Percentiles rank a stretch among this genome's conserved stretches.
Conservation (phyloP, 2,888 invertebrate species). For the Empis stercorea region DNA sequence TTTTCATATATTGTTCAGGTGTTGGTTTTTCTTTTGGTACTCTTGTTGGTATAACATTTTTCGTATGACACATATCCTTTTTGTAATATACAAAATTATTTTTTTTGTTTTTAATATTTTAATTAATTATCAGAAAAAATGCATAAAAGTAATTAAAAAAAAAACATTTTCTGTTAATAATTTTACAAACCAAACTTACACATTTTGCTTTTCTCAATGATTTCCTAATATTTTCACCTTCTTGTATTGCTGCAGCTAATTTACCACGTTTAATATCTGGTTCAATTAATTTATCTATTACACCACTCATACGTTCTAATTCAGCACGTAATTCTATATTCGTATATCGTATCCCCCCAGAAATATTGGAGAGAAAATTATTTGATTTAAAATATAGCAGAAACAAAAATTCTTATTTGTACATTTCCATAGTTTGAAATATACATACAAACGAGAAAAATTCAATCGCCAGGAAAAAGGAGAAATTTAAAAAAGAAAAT, state of each 20-base stretch:
- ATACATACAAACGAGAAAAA: too few relatives aligned
- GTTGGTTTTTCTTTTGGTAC: conserved; percentile 10
- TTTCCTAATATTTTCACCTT: background rate
- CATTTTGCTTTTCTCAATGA: background rate
- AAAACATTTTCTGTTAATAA: too few relatives aligned
- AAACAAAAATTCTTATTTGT: too few relatives aligned
- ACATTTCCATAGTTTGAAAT: too few relatives aligned
- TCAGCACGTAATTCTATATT: conserved; percentile 19
- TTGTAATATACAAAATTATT: background rate
- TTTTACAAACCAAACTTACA: too few relatives aligned
- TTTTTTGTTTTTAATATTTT: background rate
- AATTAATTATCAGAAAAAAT: too few relatives aligned
- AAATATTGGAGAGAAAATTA: too few relatives aligned
- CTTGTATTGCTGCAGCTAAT: conserved; percentile 5
- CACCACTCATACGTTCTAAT: conserved; percentile 26
- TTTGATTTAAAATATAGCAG: too few relatives aligned
- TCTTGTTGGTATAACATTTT: background rate
- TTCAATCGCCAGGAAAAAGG: too few relatives aligned
- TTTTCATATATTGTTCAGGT: conserved; percentile 23
- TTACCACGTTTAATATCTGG: conserved; percentile 20
- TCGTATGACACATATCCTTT: background rate
- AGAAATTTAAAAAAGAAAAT: too few relatives aligned
- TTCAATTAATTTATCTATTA: conserved; percentile 31
- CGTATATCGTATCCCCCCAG: too few relatives aligned
- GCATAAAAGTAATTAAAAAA: too few relatives aligned